phyloP scores from a whole-genome alignment of 2,113 vertebrate genomes.

The Catharus minimus region DNA sequence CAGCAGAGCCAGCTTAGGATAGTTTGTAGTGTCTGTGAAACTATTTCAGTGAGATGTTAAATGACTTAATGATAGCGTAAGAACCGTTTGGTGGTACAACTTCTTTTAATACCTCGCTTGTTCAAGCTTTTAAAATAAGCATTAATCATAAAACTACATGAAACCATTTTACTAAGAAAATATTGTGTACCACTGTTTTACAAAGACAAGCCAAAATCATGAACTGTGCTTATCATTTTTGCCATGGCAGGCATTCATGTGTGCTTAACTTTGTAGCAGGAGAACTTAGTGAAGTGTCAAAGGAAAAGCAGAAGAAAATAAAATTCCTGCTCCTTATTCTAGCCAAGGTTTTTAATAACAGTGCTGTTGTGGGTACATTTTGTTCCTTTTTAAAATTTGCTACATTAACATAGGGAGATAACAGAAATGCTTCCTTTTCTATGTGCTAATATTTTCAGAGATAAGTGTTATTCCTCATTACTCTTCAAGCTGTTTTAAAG shows the following conservation, averaged over 20 bases:
- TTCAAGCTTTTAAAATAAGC: neutral
- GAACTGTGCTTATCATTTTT: neutral
- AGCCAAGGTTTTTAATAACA: constrained; percentile 8
- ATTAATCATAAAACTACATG: neutral
- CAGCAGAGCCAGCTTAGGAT: neutral
- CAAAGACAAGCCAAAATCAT: neutral
- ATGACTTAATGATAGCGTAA: neutral
- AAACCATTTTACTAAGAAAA: neutral
- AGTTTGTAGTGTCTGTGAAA: neutral
- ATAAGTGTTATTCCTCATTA: neutral
- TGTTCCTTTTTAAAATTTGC: neutral
- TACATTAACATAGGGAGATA: neutral
- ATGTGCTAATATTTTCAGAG: neutral
- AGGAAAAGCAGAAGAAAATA: constrained; percentile 11
- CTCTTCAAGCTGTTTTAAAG: neutral
- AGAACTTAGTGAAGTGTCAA: neutral
- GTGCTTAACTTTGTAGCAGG: neutral
- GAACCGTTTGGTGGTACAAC: neutral
- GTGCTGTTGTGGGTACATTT: neutral
- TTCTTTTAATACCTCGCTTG: neutral
- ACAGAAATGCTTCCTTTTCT: neutral
- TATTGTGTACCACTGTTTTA: neutral
- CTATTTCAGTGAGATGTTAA: neutral
- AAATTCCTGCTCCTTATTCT: neutral
- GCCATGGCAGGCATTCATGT: neutral